phyloP scores from a whole-genome alignment of 2,113 vertebrate genomes.

The Accipiter virgatus region DNA sequence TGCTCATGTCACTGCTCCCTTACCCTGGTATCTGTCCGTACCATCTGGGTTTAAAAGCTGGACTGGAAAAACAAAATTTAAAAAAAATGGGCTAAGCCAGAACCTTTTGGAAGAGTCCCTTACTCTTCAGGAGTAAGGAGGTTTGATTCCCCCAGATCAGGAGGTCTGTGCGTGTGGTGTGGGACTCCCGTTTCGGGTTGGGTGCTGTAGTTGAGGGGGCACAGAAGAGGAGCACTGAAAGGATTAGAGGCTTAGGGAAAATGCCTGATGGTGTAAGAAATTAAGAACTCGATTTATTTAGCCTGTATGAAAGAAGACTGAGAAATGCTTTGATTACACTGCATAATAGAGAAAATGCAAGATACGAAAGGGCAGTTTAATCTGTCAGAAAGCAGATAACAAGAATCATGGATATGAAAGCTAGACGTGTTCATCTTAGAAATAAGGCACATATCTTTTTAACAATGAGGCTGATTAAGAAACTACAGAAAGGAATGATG shows the following conservation, averaged over 20 bases:
- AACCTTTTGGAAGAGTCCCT: not conserved
- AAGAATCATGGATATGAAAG: constrained; percentile 20
- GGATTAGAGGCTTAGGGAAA: not conserved
- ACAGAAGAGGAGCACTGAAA: not conserved
- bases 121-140: not conserved
- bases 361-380: not conserved
- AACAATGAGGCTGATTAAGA: constrained; percentile 12
- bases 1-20: not conserved
- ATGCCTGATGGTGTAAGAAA: not conserved
- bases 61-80: not conserved
- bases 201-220: not conserved
- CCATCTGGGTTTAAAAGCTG: not conserved
- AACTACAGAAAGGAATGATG: not conserved
- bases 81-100: not conserved
- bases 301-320: not conserved
- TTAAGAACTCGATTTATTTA: not conserved
- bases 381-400: constrained; percentile 12
- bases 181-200: not conserved
- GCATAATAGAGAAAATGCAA: not conserved
- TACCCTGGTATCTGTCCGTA: not conserved
- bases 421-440: not conserved
- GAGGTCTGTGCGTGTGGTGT: not conserved
- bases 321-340: not conserved
- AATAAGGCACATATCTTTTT: not conserved
- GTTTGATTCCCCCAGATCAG: not conserved